These are phyloP conservation scores for Spinus olivaceus DNA, from an alignment of 2,797 vertebrate species.

Conservation along the genomic window DNA sequence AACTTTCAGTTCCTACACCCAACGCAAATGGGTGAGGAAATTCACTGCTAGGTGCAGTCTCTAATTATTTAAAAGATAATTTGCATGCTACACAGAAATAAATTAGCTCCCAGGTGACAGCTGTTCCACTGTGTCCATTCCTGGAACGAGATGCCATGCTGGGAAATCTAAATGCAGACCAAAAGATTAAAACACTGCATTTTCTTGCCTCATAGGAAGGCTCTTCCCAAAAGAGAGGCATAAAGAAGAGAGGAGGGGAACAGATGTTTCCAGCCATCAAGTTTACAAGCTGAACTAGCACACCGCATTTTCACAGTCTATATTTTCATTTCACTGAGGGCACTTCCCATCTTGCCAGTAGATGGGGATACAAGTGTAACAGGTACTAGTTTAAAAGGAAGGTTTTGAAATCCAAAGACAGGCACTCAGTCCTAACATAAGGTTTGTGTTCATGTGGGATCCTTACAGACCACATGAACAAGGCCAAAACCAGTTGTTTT, in stretches of 20 bases:
- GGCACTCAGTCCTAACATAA: neutral
- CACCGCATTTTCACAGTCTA: neutral
- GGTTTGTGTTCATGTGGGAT: neutral
- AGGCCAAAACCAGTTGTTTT: neutral
- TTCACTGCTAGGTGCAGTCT: conserved; percentile 39
- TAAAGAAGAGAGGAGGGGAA: neutral
- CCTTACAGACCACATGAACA: neutral
- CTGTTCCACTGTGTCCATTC: conserved; percentile 40
- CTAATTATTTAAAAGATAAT: conserved; percentile 67
- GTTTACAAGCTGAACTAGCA: neutral
- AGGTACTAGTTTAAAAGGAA: neutral
- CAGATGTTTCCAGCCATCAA: neutral
- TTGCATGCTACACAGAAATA: conserved; percentile 64
- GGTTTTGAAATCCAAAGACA: neutral
- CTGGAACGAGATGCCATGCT: conserved; percentile 31
- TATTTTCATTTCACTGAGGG: neutral
- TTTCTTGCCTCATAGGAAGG: neutral
- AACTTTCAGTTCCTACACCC: neutral
- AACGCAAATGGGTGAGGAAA: conserved; percentile 53
- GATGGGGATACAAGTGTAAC: neutral
- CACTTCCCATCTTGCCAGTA: neutral
- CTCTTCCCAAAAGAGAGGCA: neutral
- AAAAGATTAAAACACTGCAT: neutral
- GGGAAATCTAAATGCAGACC: conserved; percentile 40
- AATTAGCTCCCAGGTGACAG: conserved; percentile 69